phyloP scores from a whole-genome alignment of 2,797 vertebrate genomes.

The Cichlasoma orientale region DNA sequence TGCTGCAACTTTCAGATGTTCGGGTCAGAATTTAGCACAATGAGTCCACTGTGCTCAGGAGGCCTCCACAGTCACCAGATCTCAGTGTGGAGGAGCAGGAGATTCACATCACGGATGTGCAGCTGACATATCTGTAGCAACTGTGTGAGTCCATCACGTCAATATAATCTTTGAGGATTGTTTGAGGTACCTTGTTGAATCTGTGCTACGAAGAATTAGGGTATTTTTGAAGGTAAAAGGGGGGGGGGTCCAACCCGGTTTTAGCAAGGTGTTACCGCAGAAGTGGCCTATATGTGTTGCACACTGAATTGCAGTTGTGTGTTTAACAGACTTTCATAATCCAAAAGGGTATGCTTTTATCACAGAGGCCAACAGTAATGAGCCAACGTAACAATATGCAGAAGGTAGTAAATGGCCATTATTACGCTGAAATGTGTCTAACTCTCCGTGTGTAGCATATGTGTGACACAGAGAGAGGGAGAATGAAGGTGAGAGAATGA shows the following conservation, averaged over 20 bases:
- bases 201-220: background rate
- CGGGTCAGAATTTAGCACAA: background rate
- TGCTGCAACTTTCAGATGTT: background rate
- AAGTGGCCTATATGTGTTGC: background rate
- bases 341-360: background rate
- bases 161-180: background rate
- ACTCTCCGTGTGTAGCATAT: constrained; percentile 4
- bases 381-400: background rate
- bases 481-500: constrained; percentile 55
- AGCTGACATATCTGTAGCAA: constrained; percentile 53
- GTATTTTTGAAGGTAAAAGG: background rate
- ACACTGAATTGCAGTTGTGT: no score
- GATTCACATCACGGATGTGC: constrained; percentile 45
- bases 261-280: background rate
- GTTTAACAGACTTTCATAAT: background rate
- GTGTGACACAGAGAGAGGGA: constrained; percentile 5
- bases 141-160: constrained; percentile 9
- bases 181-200: background rate
- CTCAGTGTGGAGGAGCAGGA: no score
- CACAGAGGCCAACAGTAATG: background rate
- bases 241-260: no score
- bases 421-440: constrained; percentile 2
- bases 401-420: constrained; percentile 5
- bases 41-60: background rate
- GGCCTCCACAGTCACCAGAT: rapidly evolving